Percentiles rank a stretch among this genome's conserved stretches.
Conservation (phyloP, 2,888 invertebrate species). For the Resseliella maxima region DNA sequence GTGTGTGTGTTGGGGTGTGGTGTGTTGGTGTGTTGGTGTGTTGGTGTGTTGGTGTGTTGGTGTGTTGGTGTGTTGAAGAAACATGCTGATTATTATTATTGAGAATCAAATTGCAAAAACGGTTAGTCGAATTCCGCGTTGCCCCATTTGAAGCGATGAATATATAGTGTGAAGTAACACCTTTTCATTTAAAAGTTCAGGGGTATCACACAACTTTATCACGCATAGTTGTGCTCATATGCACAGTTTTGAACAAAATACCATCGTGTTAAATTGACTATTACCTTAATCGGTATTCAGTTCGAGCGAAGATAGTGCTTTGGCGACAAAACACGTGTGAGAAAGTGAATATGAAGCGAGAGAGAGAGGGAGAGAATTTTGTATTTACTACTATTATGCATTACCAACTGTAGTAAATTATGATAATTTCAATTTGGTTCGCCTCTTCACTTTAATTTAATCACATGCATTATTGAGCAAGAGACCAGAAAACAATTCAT, state of each 20-base stretch:
- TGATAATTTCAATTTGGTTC: constrained; percentile 42
- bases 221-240: neutral
- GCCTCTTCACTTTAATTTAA: constrained; percentile 32
- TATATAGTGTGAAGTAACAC: neutral
- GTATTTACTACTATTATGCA: constrained; percentile 45
- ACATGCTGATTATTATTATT: constrained; percentile 4
- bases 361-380: neutral
- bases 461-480: constrained; percentile 19
- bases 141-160: neutral
- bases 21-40: neutral
- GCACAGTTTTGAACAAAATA: neutral
- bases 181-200: neutral
- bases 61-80: neutral
- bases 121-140: neutral
- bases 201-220: neutral
- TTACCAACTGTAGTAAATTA: constrained; percentile 17
- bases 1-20: neutral
- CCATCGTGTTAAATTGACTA: neutral
- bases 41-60: neutral
- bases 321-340: no score
- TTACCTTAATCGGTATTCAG: neutral
- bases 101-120: neutral
- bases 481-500: neutral
- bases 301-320: neutral
- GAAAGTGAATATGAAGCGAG: neutral